phyloP scores from a whole-genome alignment of 2,888 invertebrate genomes.

The Lacanobia oleracea region DNA sequence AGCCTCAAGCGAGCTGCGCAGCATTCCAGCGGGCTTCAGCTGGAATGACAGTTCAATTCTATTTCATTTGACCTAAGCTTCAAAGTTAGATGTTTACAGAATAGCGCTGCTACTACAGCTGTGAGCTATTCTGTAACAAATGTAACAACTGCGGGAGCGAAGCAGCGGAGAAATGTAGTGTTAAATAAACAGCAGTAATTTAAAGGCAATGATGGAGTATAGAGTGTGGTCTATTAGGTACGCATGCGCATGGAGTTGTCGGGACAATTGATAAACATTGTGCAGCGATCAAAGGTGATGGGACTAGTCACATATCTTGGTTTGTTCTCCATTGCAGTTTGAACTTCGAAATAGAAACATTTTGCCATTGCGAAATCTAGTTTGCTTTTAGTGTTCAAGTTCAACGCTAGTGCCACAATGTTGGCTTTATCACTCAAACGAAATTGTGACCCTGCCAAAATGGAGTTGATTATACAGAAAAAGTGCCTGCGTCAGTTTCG shows the following conservation, averaged over 20 bases:
- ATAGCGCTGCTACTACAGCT: too few relatives aligned
- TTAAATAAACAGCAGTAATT: slow-evolving; percentile 35
- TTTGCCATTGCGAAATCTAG: not conserved
- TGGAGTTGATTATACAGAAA: not conserved
- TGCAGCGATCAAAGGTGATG: slow-evolving; percentile 34
- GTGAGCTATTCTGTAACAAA: too few relatives aligned
- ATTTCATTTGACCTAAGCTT: too few relatives aligned
- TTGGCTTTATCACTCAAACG: not conserved
- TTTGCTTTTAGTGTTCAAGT: not conserved
- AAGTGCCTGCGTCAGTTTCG: not conserved
- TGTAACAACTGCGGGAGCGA: not conserved
- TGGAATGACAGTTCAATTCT: too few relatives aligned
- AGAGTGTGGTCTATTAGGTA: slow-evolving; percentile 21
- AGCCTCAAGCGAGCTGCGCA: too few relatives aligned
- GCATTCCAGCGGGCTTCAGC: too few relatives aligned
- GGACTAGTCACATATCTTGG: slow-evolving; percentile 12
- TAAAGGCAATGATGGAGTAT: slow-evolving; percentile 20
- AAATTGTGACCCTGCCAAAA: not conserved
- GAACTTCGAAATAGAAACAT: not conserved
- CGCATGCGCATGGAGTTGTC: slow-evolving; percentile 31
- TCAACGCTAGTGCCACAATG: not conserved
- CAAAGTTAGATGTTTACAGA: too few relatives aligned
- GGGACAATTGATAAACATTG: slow-evolving; percentile 51
- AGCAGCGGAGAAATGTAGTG: not conserved
- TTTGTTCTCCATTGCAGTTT: slow-evolving; percentile 26